phyloP scores from a whole-genome alignment of 2,888 invertebrate species.

The Cheilosia impressa region DNA sequence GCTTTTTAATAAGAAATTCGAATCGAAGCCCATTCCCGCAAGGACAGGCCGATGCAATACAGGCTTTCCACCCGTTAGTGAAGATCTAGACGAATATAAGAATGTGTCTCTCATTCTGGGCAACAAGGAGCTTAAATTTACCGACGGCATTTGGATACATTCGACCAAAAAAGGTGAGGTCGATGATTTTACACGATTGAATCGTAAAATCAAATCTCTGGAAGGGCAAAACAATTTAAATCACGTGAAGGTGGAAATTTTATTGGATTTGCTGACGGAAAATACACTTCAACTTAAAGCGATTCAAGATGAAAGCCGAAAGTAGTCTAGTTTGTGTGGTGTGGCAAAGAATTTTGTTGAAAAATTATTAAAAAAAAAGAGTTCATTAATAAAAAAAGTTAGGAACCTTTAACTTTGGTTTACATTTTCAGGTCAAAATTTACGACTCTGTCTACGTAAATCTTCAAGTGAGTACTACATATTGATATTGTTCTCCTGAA shows the following conservation, averaged over 20 bases:
- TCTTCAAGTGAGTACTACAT: too few species aligned
- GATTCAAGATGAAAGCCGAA: slow-evolving; percentile 52
- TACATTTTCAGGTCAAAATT: neutral
- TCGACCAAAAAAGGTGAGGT: slow-evolving; percentile 79
- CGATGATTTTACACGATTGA: slow-evolving; percentile 80
- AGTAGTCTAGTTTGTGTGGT: neutral
- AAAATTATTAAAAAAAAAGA: neutral
- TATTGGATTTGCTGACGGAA: slow-evolving; percentile 82
- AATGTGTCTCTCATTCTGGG: slow-evolving; percentile 80
- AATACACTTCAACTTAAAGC: slow-evolving; percentile 80
- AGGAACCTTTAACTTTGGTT: neutral
- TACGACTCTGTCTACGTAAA: too few species aligned
- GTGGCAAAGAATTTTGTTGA: neutral
- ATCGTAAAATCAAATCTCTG: slow-evolving; percentile 79
- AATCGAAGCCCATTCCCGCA: slow-evolving; percentile 80
- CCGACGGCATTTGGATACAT: slow-evolving; percentile 83
- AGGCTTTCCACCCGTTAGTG: slow-evolving; percentile 79
- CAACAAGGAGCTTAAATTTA: slow-evolving; percentile 81
- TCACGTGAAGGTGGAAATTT: slow-evolving; percentile 82
- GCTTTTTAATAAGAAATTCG: slow-evolving; percentile 82
- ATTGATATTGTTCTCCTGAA: too few species aligned
- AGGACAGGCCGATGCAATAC: slow-evolving; percentile 80
- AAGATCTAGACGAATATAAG: slow-evolving; percentile 82
- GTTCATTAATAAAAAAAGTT: too few species aligned
- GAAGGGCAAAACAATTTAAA: slow-evolving; percentile 83